A percentile compares a stretch with the other conserved stretches of the same genome.
Evolutionary conservation across 2,113 vertebrate species (phyloP).

Genomic region (Scomber scombrus): DNA sequence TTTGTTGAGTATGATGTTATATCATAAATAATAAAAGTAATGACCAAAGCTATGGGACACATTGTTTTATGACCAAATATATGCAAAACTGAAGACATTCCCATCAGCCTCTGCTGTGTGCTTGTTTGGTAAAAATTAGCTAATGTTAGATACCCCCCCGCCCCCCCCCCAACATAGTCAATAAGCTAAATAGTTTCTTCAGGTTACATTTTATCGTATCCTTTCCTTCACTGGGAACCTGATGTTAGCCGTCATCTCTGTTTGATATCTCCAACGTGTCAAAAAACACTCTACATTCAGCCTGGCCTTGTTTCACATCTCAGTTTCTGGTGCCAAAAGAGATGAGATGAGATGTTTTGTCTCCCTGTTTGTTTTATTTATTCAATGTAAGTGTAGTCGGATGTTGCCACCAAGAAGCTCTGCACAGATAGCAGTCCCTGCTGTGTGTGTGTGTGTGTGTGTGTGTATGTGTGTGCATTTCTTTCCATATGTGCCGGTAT

Average conservation of each 20-base stretch:
- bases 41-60: too few species aligned
- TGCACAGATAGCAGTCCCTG: slow-evolving; percentile 59
- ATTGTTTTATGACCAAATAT: too few species aligned
- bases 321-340: slow-evolving; percentile 33
- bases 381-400: slow-evolving; percentile 29
- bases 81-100: too few species aligned
- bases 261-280: slow-evolving; percentile 18
- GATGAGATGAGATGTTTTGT: slow-evolving; percentile 34
- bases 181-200: background rate
- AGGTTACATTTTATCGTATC: background rate
- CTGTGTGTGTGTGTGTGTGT: slow-evolving; percentile 26
- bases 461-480: slow-evolving; percentile 18
- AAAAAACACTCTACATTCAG: background rate
- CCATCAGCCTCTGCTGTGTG: too few species aligned
- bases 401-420: slow-evolving; percentile 17
- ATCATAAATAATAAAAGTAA: too few species aligned
- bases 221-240: background rate
- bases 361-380: slow-evolving; percentile 41
- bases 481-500: slow-evolving; percentile 55
- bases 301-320: slow-evolving; percentile 22
- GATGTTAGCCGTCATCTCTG: slow-evolving; percentile 4
- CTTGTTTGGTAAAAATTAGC: too few species aligned
- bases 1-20: too few species aligned
- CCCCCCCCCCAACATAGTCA: too few species aligned
- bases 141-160: too few species aligned